Conservation (phyloP, 2,797 vertebrate species). For the Anguilla marmorata region DNA sequence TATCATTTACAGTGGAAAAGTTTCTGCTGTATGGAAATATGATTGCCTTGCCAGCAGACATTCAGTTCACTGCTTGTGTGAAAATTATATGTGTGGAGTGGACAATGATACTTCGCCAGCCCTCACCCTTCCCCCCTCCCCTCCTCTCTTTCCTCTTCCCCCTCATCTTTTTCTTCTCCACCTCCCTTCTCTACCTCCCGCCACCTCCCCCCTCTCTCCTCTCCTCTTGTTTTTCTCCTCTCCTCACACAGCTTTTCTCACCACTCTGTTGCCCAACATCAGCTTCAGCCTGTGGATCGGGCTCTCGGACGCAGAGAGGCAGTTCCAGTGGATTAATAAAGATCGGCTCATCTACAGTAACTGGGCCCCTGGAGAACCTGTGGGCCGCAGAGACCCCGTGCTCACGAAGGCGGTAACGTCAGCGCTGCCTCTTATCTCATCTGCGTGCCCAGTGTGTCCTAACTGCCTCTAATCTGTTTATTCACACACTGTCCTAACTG, state of each 20-base stretch:
- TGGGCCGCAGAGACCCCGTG: slow-evolving; percentile 73
- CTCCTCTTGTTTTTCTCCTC: background rate
- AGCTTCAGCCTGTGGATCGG: slow-evolving; percentile 89
- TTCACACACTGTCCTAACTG: background rate
- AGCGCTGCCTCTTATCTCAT: background rate
- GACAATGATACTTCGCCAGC: too few species aligned
- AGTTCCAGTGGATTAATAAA: slow-evolving; percentile 84
- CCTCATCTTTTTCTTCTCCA: background rate
- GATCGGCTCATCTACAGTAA: slow-evolving; percentile 81
- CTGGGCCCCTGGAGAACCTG: slow-evolving; percentile 91
- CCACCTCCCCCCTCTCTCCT: background rate
- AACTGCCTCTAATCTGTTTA: background rate
- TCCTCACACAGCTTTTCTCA: slow-evolving; percentile 81
- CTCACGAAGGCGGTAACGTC: slow-evolving; percentile 67
- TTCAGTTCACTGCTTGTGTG: background rate
- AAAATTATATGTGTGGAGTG: background rate
- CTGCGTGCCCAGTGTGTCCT: background rate
- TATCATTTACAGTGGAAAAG: too few species aligned
- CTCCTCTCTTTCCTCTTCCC: background rate
- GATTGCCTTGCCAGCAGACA: background rate
- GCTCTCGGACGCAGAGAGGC: slow-evolving; percentile 81
- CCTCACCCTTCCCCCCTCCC: too few species aligned
- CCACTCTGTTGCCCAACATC: slow-evolving; percentile 81
- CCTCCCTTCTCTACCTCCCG: too few species aligned
- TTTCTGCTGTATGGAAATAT: too few species aligned